Percentiles rank a stretch among this genome's conserved stretches.
These are phyloP conservation scores for Misgurnus anguillicaudatus DNA, from an alignment of 2,113 vertebrate species.

Conservation along the genomic window DNA sequence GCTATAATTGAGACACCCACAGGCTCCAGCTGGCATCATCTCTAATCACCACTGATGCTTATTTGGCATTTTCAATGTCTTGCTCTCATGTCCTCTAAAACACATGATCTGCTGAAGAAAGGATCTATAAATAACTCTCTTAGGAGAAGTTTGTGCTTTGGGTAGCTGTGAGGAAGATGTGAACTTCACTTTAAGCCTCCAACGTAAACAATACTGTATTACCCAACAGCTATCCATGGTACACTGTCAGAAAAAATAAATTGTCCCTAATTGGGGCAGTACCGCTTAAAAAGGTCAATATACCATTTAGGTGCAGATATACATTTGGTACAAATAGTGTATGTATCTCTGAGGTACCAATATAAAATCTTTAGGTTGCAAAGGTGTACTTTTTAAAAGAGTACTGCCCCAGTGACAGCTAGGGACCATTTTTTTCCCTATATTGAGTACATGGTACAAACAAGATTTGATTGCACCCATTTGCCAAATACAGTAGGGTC, in stretches of 20 bases:
- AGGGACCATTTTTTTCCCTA: too few species aligned
- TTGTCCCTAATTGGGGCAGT: too few species aligned
- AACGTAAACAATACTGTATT: constrained; percentile 13
- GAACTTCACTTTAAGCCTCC: constrained; percentile 6
- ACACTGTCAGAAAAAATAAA: background rate
- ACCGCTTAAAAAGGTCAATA: too few species aligned
- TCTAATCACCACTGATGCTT: constrained; percentile 47
- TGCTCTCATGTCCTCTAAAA: constrained; percentile 53
- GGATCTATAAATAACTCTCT: constrained; percentile 65
- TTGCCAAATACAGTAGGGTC: too few species aligned
- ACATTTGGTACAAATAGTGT: too few species aligned
- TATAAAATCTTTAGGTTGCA: too few species aligned
- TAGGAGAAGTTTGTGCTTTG: constrained; percentile 2
- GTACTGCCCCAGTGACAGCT: too few species aligned
- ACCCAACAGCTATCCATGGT: background rate
- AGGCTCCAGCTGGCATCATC: constrained; percentile 23
- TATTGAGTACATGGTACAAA: too few species aligned
- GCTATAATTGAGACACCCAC: constrained; percentile 24
- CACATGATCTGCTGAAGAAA: constrained; percentile 1
- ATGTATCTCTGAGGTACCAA: too few species aligned
- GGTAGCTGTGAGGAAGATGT: background rate
- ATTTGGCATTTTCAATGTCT: constrained; percentile 66
- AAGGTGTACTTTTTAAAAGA: too few species aligned
- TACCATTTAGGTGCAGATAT: too few species aligned
- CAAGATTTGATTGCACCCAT: background rate